These are phyloP conservation scores for Poeciliopsis occidentalis DNA, from an alignment of 2,113 vertebrate genomes.

Conservation along the genomic window DNA sequence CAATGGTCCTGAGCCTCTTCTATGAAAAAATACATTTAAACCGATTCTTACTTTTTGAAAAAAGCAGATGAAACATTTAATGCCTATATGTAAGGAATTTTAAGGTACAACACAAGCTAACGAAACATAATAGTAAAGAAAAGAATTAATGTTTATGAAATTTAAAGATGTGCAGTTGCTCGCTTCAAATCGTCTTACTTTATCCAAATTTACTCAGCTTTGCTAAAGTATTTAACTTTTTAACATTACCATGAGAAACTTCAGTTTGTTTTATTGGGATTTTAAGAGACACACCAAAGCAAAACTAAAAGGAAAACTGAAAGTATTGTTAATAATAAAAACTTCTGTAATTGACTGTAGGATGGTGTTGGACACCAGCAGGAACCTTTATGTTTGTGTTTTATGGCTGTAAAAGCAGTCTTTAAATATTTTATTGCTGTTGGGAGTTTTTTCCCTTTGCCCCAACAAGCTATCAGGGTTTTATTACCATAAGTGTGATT, in stretches of 20 bases:
- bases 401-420: slow-evolving; percentile 24
- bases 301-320: background rate
- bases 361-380: slow-evolving; percentile 16
- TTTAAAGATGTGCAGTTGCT: no score
- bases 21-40: no score
- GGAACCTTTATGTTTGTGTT: slow-evolving; percentile 30
- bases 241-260: background rate
- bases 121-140: no score
- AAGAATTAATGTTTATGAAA: no score
- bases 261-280: background rate
- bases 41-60: no score
- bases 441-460: slow-evolving; percentile 6
- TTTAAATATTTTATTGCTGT: slow-evolving; percentile 55
- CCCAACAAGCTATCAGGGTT: slow-evolving; percentile 27
- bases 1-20: no score
- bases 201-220: no score
- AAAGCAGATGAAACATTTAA: no score
- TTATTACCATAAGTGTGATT: slow-evolving; percentile 19
- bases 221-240: background rate
- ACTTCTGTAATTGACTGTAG: slow-evolving; percentile 5
- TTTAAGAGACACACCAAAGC: background rate
- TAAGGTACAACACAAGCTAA: no score
- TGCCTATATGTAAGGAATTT: no score
- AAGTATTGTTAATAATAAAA: background rate
- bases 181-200: no score